phyloP scores from a whole-genome alignment of 2,888 invertebrate genomes.

The Meiosimyza decipiens region DNA sequence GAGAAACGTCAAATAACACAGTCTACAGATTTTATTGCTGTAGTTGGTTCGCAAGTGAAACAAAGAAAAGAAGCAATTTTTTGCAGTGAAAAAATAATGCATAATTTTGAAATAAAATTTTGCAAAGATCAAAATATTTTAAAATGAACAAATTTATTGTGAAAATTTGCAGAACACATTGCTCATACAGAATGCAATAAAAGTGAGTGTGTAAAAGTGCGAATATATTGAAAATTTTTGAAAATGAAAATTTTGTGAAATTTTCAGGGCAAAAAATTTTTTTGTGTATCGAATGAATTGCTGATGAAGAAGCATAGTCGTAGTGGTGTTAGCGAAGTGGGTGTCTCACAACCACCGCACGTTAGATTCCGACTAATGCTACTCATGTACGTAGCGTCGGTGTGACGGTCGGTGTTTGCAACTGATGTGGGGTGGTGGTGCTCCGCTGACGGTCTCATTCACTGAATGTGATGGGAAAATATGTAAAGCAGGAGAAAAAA shows the following conservation, averaged over 20 bases:
- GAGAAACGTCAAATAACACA: slow-evolving; percentile 19
- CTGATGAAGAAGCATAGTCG: background rate
- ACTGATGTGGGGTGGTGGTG: background rate
- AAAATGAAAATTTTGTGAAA: slow-evolving; percentile 19
- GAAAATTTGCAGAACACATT: slow-evolving; percentile 9
- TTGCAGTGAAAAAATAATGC: slow-evolving; percentile 16
- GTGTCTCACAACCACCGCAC: too few species aligned
- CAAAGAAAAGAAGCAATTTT: background rate
- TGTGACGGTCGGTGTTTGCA: background rate
- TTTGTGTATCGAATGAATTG: slow-evolving; percentile 25
- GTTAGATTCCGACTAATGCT: background rate
- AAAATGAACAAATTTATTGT: slow-evolving; percentile 26
- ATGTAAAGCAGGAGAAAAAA: background rate
- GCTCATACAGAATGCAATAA: slow-evolving; percentile 17
- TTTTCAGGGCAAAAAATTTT: slow-evolving; percentile 25
- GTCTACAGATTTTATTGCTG: background rate
- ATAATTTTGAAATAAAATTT: slow-evolving; percentile 15
- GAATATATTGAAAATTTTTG: slow-evolving; percentile 6
- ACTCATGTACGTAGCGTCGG: background rate
- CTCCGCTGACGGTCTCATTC: background rate
- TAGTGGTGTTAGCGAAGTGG: background rate
- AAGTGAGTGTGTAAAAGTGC: slow-evolving; percentile 30
- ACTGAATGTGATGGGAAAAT: background rate
- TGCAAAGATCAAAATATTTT: slow-evolving; percentile 17
- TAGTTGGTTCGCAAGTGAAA: background rate